Base-by-base conservation (phyloP, 1,140 invertebrate species). In the Manduca sexta region DNA sequence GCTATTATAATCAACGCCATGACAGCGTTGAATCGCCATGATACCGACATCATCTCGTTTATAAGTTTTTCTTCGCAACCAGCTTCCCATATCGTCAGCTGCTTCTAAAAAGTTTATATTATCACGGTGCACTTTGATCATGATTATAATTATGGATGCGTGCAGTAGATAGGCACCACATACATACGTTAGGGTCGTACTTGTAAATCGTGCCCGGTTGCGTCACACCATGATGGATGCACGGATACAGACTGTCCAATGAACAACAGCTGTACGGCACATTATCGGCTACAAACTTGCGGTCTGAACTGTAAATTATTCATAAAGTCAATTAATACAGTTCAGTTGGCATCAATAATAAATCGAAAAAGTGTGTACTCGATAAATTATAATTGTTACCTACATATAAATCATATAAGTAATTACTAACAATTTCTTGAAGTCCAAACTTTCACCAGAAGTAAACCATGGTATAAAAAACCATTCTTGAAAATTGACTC, bases 21-120 rank as follows among this genome's bases (percentile, higher is more conserved):
- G 0, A 84, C 81, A 12, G 69, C 66, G 37, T 79, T 84, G 16
- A 84, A 82, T n/a, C 69, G 60, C 81, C 78, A 74, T 0, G 78
- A 84, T 0, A 84, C 71, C 0, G 66, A 58, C 78, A 76, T 79
- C 78, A 84, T 84, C 57, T 84, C 78, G 15, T 46, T 64, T 51
- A 84, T 84, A n/a, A 84, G 47, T 38, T 82, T 82, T 34, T 82
- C 76, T 62, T 84, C 81, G 35, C 81, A 84, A 7, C 81, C 81
- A 26, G 65, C 66, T 10, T 65, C 53, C 75, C 71, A 84, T 49
- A 84, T 84, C 16, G 78, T 82, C 16, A 82, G 35, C 52, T 79
- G 69, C 46, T 62, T 67, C 76, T 82, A 50, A 14, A 57, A 21
- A 54, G 14, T 15, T 7, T 7, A 35, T 5, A 35, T 35, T n/a